Evolutionary conservation across 2,113 vertebrate species (phyloP).

Genomic region (human): GRCh38 chr11:112490001-112490500

Average conservation of each 20-base stretch:
- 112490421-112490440: neutral
- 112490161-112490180: neutral
- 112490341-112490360: neutral
- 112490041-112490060: neutral
- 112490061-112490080: neutral
- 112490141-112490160: neutral
- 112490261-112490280: neutral
- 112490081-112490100: neutral
- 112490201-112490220: neutral
- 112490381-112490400: neutral
- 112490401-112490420: conserved; percentile 1
- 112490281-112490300: neutral
- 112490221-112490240: neutral
- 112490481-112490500: conserved; percentile 62
- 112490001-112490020: neutral
- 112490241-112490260: neutral
- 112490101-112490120: neutral
- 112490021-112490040: neutral
- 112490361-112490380: neutral
- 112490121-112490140: neutral
- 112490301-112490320: neutral
- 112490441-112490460: neutral
- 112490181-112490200: neutral
- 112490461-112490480: conserved; percentile 37
- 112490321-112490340: neutral